These are phyloP conservation scores for Eolophus roseicapilla DNA, from an alignment of 2,113 vertebrate species.

Conservation along the genomic window DNA sequence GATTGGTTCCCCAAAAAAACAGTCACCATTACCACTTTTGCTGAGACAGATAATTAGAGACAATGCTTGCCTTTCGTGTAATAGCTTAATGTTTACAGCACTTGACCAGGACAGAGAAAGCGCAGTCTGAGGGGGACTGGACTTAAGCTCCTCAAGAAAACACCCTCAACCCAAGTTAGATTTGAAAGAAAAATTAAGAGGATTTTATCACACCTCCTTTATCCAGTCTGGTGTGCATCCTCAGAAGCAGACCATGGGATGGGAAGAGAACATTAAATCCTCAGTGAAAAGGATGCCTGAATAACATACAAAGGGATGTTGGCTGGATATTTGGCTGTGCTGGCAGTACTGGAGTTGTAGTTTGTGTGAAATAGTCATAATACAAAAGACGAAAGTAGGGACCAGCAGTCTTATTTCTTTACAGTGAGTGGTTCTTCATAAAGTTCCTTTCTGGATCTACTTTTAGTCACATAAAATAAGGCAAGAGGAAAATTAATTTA, in stretches of 20 bases:
- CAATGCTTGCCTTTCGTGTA: not conserved
- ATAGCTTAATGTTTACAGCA: not conserved
- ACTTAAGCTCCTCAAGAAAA: not conserved
- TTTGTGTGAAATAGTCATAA: not conserved
- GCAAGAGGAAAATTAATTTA: not conserved
- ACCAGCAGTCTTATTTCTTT: not conserved
- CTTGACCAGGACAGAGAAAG: not conserved
- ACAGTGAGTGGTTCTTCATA: not conserved
- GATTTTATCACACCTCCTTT: not conserved
- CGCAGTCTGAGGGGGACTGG: not conserved
- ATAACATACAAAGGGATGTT: not conserved
- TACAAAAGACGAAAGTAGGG: not conserved
- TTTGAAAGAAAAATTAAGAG: not conserved
- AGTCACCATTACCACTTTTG: not conserved
- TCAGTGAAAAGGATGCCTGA: not conserved
- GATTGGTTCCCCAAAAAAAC: rapidly evolving
- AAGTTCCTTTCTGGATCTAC: not conserved
- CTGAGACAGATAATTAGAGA: not conserved
- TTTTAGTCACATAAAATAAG: not conserved
- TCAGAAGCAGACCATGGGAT: not conserved
- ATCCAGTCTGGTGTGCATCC: not conserved
- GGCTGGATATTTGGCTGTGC: not conserved
- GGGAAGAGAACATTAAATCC: not conserved
- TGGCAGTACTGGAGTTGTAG: not conserved
- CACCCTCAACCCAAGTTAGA: not conserved